A percentile compares a stretch with the other conserved stretches of the same genome.
Conservation (phyloP, 2,888 invertebrate genomes). For the Polydrusus tereticollis region DNA sequence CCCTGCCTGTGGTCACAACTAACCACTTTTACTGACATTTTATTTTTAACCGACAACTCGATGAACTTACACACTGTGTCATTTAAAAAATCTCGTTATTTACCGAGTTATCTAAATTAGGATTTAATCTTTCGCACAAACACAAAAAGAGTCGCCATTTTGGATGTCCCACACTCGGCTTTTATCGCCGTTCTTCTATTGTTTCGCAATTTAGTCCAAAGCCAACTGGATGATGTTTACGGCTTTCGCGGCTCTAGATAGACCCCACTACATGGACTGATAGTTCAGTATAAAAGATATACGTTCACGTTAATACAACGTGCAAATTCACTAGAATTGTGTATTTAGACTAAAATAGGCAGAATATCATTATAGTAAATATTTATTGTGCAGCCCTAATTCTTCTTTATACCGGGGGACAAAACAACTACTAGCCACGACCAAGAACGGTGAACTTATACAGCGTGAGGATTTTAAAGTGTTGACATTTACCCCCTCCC, state of each 20-base stretch:
- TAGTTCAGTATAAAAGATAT: slow-evolving; percentile 30
- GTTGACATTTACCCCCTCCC: too few species aligned
- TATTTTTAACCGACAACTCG: background rate
- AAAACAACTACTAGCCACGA: too few species aligned
- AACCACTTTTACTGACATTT: background rate
- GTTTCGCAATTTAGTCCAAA: slow-evolving; percentile 42
- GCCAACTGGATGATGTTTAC: slow-evolving; percentile 38
- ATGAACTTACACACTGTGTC: background rate
- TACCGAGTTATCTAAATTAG: slow-evolving; percentile 37
- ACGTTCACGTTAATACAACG: slow-evolving; percentile 18
- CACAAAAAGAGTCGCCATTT: slow-evolving; percentile 39
- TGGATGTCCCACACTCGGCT: slow-evolving; percentile 27
- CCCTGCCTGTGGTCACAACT: too few species aligned
- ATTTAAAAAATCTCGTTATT: slow-evolving; percentile 12
- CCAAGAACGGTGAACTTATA: too few species aligned
- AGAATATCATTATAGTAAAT: too few species aligned
- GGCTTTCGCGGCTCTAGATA: slow-evolving; percentile 34
- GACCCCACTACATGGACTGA: slow-evolving; percentile 32
- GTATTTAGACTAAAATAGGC: background rate
- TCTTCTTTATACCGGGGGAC: too few species aligned
- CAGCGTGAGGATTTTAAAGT: too few species aligned
- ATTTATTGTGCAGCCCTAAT: too few species aligned
- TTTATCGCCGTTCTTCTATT: slow-evolving; percentile 38
- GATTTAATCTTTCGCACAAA: slow-evolving; percentile 32
- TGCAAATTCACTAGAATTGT: background rate